Percentiles rank a stretch among this genome's conserved stretches.
These are phyloP conservation scores for Cotesia chilonis DNA, from an alignment of 1,140 invertebrate genomes.

Conservation along the genomic window DNA sequence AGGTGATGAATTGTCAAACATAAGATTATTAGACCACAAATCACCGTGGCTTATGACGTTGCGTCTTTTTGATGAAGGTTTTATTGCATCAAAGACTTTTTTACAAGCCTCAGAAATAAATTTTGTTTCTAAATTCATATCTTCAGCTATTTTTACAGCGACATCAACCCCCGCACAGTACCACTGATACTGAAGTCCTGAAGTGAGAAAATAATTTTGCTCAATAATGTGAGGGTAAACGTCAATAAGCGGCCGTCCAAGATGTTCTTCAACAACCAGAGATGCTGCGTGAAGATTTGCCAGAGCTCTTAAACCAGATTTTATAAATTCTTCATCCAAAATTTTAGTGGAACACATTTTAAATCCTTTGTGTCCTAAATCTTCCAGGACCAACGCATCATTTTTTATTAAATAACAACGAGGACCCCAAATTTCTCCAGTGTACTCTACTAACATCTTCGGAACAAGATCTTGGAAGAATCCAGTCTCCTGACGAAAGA, in stretches of 20 bases:
- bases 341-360: slow-evolving; percentile 51
- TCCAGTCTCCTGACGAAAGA: slow-evolving; percentile 64
- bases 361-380: slow-evolving; percentile 58
- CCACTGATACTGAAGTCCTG: slow-evolving; percentile 42
- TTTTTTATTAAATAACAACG: slow-evolving; percentile 61
- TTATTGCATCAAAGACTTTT: slow-evolving; percentile 59
- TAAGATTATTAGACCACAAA: slow-evolving; percentile 72
- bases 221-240: slow-evolving; percentile 45
- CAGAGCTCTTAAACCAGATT: slow-evolving; percentile 63
- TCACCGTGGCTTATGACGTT: slow-evolving; percentile 72
- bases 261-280: slow-evolving; percentile 65
- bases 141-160: slow-evolving; percentile 45
- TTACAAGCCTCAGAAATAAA: slow-evolving; percentile 51
- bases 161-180: slow-evolving; percentile 46
- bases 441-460: slow-evolving; percentile 49
- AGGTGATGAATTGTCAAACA: slow-evolving; percentile 60
- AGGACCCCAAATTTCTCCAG: slow-evolving; percentile 52
- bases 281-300: slow-evolving; percentile 69
- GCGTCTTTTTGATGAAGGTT: slow-evolving; percentile 62
- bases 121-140: slow-evolving; percentile 49
- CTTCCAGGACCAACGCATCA: slow-evolving; percentile 63
- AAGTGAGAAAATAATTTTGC: slow-evolving; percentile 29
- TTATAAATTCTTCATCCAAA: slow-evolving; percentile 64
- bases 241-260: slow-evolving; percentile 53
- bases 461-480: slow-evolving; percentile 64